Conservation (phyloP, 2,888 invertebrate genomes). For the Chalcis sispes region DNA sequence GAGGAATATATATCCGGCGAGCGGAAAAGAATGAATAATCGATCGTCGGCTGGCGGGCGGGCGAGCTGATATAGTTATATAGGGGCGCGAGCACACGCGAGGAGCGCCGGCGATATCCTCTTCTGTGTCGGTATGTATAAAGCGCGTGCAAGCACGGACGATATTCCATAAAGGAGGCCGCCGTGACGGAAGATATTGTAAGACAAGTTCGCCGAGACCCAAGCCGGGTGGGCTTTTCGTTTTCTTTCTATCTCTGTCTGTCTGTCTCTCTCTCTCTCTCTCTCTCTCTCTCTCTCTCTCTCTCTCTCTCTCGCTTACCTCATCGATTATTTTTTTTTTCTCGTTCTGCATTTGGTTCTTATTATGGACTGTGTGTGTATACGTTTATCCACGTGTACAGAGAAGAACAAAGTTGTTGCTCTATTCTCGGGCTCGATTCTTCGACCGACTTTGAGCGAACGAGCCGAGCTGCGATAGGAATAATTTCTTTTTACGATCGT, state of each 20-base stretch:
- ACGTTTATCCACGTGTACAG: too few relatives aligned
- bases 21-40: constrained; percentile 51
- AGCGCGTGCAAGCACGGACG: constrained; percentile 25
- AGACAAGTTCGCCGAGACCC: constrained; percentile 69
- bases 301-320: constrained; percentile 7
- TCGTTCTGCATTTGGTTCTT: too few relatives aligned
- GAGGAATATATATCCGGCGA: neutral
- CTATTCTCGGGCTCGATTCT: too few relatives aligned
- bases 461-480: too few relatives aligned
- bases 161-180: constrained; percentile 74
- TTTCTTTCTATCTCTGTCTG: neutral
- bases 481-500: too few relatives aligned
- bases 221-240: constrained; percentile 67
- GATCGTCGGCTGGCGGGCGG: constrained; percentile 35
- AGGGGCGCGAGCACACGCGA: neutral
- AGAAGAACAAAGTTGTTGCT: neutral
- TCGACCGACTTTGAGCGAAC: too few relatives aligned
- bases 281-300: constrained; percentile 8
- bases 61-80: constrained; percentile 45
- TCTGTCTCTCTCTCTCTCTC: neutral
- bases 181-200: constrained; percentile 75
- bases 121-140: constrained; percentile 32
- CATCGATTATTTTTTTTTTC: too few relatives aligned
- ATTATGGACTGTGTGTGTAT: neutral
- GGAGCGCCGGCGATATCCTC: neutral